Evolutionary conservation across 2,888 invertebrate genomes (phyloP), one percentile per base, ranked within the genome.

Genomic region (Caenorhabditis virilis): DNA sequence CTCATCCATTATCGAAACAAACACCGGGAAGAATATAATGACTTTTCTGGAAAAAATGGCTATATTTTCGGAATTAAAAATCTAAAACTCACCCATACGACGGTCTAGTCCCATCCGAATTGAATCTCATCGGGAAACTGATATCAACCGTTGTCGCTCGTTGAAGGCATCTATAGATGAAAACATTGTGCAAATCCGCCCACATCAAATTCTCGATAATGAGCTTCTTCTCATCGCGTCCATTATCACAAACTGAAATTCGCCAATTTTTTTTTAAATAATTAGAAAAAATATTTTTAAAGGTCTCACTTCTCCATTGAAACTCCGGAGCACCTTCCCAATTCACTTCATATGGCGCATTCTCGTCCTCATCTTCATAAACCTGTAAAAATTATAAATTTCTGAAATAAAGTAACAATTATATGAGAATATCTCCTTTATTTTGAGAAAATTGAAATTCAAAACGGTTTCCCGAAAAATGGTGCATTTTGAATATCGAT

Each of bases 251-350:
- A 5, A 70, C 65, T 69, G 43, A 39, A 64, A 36, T 30, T 26
- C 1, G 13, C 26, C 33, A 48, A n/a, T 26, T 20, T 25, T 30
- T 27, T 46, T 23, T 23, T 13, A 15, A 42, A 18, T 49, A 7
- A 48, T 2, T 4, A 23, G 13, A 4, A 11, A 15, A 33, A 18
- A 36, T 36, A 11, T 36, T 7, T 20, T 16, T 15, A 41, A 33
- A 50, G 35, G 20, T 51, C 69, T 52, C 38, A 74, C 74, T 49
- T 63, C 69, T 72, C 74, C 74, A 74, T 47, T 72, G 72, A 42
- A 74, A 74, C 27, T 74, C 72, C 6, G 74, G 74, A 9, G 74
- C 74, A 20, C 74, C 74, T 26, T 74, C 74, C 74, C 74, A 74
- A 22, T 43, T 23, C 49, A 65, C 53, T 35, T 63, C 64, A 52